A percentile compares a stretch with the other conserved stretches of the same genome.
phyloP scores from a whole-genome alignment of 2,113 vertebrate genomes.

The Hypanus sabinus region DNA sequence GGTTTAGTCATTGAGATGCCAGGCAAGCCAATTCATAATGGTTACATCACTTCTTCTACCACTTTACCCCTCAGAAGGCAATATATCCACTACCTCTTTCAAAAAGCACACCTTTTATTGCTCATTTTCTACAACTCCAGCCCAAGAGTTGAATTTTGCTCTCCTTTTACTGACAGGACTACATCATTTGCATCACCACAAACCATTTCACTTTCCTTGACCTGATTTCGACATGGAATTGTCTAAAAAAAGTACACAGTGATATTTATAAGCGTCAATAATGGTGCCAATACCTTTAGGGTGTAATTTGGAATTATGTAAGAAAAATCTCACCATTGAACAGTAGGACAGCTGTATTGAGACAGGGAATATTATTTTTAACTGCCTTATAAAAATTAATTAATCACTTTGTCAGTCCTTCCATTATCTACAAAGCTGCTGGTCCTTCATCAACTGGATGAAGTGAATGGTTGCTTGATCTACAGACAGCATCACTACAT shows the following conservation, averaged over 20 bases:
- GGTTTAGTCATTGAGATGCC: too few relatives aligned
- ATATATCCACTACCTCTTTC: too few relatives aligned
- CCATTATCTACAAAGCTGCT: neutral
- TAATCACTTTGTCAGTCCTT: neutral
- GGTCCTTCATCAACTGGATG: neutral
- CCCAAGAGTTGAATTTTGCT: neutral
- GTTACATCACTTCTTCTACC: too few relatives aligned
- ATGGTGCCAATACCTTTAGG: slow-evolving; percentile 23
- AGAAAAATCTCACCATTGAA: neutral
- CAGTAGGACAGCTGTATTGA: neutral
- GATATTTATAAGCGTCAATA: neutral
- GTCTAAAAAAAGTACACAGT: neutral
- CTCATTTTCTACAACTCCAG: neutral
- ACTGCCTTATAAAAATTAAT: neutral
- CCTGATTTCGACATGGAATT: neutral
- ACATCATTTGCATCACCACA: neutral
- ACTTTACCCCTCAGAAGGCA: too few relatives aligned
- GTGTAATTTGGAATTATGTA: neutral
- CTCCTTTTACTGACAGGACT: neutral
- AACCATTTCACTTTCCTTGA: slow-evolving; percentile 8
- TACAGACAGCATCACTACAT: neutral
- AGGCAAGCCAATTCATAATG: too few relatives aligned
- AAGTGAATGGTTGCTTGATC: neutral
- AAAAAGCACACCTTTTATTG: neutral
- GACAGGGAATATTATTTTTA: neutral